A percentile compares a stretch with the other conserved stretches of the same genome.
Evolutionary conservation across 2,797 vertebrate genomes (phyloP).

Genomic region (Glossophaga mutica): DNA sequence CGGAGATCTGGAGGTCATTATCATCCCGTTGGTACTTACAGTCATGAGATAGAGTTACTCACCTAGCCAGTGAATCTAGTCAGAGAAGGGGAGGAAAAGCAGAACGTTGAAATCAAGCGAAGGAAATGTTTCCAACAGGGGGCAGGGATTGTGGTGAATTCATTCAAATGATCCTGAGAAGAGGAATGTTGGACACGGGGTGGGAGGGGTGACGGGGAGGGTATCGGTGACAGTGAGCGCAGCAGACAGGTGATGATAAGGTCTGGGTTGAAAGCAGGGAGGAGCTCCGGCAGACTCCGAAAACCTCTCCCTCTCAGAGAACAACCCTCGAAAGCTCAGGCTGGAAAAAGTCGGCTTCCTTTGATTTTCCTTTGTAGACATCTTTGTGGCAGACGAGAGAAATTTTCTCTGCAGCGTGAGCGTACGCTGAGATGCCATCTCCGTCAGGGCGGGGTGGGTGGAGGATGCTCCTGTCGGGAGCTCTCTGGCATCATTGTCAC

Average conservation of each 20-base stretch:
- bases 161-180: constrained; percentile 15
- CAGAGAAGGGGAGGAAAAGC: neutral
- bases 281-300: neutral
- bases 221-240: neutral
- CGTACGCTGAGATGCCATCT: neutral
- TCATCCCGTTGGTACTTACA: neutral
- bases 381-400: neutral
- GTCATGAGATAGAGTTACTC: neutral
- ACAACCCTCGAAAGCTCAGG: neutral
- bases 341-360: neutral
- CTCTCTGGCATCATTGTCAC: neutral
- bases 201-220: neutral
- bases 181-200: neutral
- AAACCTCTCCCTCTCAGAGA: neutral
- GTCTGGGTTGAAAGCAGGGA: neutral
- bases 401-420: neutral
- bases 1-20: neutral
- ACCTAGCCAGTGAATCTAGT: neutral
- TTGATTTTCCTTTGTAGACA: neutral
- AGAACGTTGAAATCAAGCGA: neutral
- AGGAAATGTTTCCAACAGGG: neutral
- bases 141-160: neutral
- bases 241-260: neutral
- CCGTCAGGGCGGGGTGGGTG: neutral
- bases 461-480: neutral